A percentile compares a stretch with the other conserved stretches of the same genome.
These are phyloP conservation scores for Paraescarpia echinospica DNA, from an alignment of 1,140 invertebrate species.

Conservation along the genomic window DNA sequence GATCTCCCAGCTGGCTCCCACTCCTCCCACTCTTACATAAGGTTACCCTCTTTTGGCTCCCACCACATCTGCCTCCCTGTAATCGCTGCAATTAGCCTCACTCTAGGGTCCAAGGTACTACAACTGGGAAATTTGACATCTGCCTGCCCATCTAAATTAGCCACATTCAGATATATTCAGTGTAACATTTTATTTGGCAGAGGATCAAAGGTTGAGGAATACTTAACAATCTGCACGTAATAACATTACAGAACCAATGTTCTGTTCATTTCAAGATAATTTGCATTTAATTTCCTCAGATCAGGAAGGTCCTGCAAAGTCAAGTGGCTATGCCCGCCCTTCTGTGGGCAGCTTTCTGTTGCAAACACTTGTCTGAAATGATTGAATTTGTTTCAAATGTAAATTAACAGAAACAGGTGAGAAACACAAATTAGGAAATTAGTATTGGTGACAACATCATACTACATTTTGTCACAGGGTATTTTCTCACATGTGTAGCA, in stretches of 20 bases:
- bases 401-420: background rate
- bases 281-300: background rate
- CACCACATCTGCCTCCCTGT: background rate
- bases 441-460: background rate
- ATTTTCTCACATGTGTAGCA: background rate
- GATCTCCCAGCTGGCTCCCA: background rate
- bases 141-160: background rate
- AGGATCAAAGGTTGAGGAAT: background rate
- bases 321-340: background rate
- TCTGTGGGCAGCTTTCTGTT: background rate
- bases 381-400: background rate
- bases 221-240: background rate
- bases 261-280: background rate
- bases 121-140: background rate
- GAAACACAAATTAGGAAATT: background rate
- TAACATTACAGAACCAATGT: background rate
- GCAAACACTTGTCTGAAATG: background rate
- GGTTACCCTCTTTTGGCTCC: background rate
- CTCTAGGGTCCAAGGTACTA: background rate
- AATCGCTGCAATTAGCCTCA: background rate
- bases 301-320: background rate
- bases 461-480: background rate
- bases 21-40: background rate
- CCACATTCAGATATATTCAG: background rate
- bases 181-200: background rate